Conservation (phyloP, 2,113 vertebrate genomes). For the Colinus virginianus region DNA sequence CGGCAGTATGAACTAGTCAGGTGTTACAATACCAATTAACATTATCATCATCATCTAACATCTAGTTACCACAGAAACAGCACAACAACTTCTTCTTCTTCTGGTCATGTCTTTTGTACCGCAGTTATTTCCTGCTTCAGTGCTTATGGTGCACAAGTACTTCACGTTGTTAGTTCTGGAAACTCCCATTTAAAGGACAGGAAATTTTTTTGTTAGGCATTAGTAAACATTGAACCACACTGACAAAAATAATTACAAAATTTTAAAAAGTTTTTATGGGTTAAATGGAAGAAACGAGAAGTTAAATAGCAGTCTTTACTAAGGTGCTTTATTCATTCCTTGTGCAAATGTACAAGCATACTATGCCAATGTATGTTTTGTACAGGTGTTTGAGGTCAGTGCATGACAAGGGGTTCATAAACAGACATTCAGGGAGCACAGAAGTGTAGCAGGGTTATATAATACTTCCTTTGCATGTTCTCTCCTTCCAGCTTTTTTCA, state of each 20-base stretch:
- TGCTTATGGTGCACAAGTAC: neutral
- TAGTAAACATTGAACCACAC: neutral
- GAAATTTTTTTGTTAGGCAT: neutral
- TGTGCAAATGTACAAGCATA: neutral
- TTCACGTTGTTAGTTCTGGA: neutral
- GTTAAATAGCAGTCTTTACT: neutral
- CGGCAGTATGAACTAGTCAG: neutral
- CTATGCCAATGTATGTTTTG: neutral
- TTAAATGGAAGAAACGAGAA: neutral
- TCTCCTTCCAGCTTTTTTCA: neutral
- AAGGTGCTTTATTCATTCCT: constrained; percentile 3
- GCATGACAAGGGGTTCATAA: neutral
- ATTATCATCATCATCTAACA: neutral
- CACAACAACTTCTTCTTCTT: neutral
- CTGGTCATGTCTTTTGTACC: neutral
- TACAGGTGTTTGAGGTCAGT: neutral
- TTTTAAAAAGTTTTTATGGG: neutral
- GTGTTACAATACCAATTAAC: neutral
- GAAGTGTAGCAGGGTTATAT: neutral
- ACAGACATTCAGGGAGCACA: neutral
- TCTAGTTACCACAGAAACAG: neutral
- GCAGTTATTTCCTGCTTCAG: neutral
- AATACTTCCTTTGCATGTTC: neutral
- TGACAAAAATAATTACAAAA: neutral
- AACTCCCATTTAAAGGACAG: neutral